Evolutionary conservation across 2,113 vertebrate species (phyloP).

Genomic region (Petromus typicus): DNA sequence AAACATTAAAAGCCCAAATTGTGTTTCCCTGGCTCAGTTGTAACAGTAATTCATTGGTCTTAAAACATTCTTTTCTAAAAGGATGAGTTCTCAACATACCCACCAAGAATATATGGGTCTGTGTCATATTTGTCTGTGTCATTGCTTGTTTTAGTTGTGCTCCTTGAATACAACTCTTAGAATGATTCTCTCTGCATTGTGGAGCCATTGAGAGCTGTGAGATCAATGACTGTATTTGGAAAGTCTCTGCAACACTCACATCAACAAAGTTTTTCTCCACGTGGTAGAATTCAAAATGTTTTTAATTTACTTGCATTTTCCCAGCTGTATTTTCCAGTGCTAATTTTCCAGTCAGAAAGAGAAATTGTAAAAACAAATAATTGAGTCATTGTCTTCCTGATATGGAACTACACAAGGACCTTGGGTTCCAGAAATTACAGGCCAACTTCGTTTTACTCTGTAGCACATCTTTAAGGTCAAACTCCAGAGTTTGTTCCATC

Average conservation of each 20-base stretch:
- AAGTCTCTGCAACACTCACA: neutral
- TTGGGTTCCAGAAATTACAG: slow-evolving; percentile 76
- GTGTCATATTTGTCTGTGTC: slow-evolving; percentile 76
- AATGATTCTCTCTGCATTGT: slow-evolving; percentile 66
- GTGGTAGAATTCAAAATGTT: neutral
- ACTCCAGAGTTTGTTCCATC: slow-evolving; percentile 39
- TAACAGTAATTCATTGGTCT: slow-evolving; percentile 54
- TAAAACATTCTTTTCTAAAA: slow-evolving; percentile 73
- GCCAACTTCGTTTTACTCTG: slow-evolving; percentile 30
- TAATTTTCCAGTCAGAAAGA: slow-evolving; percentile 48
- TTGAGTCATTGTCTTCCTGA: slow-evolving; percentile 58
- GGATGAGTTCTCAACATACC: slow-evolving; percentile 74
- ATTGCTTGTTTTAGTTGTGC: slow-evolving; percentile 63
- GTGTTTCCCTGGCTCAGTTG: slow-evolving; percentile 5
- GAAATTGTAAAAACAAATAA: slow-evolving; percentile 31
- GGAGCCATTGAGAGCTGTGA: slow-evolving; percentile 1
- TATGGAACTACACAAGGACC: slow-evolving; percentile 55
- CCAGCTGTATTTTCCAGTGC: neutral
- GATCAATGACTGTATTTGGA: neutral
- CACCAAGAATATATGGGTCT: slow-evolving; percentile 74
- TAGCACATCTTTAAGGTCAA: slow-evolving; percentile 69
- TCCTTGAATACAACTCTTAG: slow-evolving; percentile 59
- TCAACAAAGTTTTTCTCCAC: neutral
- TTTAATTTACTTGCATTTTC: slow-evolving; percentile 9
- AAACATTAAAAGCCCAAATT: neutral